Evolutionary conservation across 2,113 vertebrate genomes (phyloP).

Genomic region (Rhinichthys klamathensis): DNA sequence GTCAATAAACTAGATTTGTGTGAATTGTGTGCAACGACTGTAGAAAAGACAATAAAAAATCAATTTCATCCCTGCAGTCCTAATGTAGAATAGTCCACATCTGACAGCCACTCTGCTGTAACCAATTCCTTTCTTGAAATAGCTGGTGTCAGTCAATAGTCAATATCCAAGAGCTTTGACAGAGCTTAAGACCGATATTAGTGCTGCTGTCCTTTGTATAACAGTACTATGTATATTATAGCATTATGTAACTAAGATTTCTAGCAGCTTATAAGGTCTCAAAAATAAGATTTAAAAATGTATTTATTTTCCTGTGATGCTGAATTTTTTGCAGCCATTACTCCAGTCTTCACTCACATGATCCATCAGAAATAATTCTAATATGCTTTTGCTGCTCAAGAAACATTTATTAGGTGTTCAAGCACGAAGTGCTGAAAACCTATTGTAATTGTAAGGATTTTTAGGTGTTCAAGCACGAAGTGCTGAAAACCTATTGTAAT

Average conservation of each 20-base stretch:
- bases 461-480: too few relatives aligned
- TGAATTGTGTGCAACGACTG: constrained; percentile 30
- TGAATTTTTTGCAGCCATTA: not conserved
- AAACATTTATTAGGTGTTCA: not conserved
- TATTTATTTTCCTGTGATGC: too few relatives aligned
- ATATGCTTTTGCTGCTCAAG: not conserved
- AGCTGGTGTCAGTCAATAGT: constrained; percentile 30
- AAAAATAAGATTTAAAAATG: too few relatives aligned
- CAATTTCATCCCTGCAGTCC: constrained; percentile 35
- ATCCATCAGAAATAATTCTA: not conserved
- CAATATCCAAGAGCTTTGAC: constrained; percentile 24
- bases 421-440: too few relatives aligned
- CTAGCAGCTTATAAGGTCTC: not conserved
- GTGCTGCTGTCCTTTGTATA: not conserved
- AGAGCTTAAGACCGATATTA: not conserved
- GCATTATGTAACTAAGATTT: too few relatives aligned
- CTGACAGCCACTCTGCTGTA: constrained; percentile 38
- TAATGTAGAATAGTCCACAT: constrained; percentile 30
- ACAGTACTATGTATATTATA: not conserved
- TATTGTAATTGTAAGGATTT: too few relatives aligned
- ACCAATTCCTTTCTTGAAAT: constrained; percentile 29
- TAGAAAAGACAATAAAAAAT: constrained; percentile 41
- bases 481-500: too few relatives aligned
- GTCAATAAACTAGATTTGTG: constrained; percentile 39
- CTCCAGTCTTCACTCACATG: not conserved